phyloP scores from a whole-genome alignment of 1,140 invertebrate genomes.

The Meloidogyne floridensis region DNA sequence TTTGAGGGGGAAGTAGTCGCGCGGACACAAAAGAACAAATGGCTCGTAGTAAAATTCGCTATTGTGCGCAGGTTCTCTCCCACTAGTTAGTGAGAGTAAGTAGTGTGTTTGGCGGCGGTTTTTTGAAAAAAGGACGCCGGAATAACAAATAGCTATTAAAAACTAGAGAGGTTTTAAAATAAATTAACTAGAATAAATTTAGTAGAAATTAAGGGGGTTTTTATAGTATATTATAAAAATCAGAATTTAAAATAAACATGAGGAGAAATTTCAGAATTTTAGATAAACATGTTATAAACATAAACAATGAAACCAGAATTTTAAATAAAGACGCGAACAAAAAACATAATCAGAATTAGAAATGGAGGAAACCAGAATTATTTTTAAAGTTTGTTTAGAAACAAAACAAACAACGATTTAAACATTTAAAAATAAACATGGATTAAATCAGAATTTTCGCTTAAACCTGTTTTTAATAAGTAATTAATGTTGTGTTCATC shows the following conservation, averaged over 20 bases:
- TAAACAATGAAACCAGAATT: too few species aligned
- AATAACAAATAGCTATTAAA: background rate
- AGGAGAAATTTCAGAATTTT: too few species aligned
- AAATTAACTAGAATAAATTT: background rate
- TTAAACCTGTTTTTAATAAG: background rate
- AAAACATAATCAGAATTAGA: too few species aligned
- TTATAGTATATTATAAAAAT: too few species aligned
- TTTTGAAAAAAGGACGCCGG: slow-evolving; percentile 1
- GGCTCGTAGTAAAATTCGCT: background rate
- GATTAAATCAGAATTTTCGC: background rate
- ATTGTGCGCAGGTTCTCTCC: background rate
- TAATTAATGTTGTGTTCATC: background rate
- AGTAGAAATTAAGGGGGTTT: too few species aligned
- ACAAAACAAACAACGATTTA: background rate
- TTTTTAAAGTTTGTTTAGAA: too few species aligned
- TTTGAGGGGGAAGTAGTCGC: background rate
- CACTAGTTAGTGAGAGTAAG: background rate
- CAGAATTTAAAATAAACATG: too few species aligned
- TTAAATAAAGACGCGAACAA: too few species aligned
- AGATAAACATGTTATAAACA: too few species aligned
- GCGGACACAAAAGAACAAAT: background rate
- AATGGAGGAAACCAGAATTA: too few species aligned
- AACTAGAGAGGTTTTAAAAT: background rate
- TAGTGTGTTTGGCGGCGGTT: background rate
- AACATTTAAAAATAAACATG: background rate